phyloP scores from a whole-genome alignment of 53 echinoderm and acorn worm species.

The Glandiceps talaboti region DNA sequence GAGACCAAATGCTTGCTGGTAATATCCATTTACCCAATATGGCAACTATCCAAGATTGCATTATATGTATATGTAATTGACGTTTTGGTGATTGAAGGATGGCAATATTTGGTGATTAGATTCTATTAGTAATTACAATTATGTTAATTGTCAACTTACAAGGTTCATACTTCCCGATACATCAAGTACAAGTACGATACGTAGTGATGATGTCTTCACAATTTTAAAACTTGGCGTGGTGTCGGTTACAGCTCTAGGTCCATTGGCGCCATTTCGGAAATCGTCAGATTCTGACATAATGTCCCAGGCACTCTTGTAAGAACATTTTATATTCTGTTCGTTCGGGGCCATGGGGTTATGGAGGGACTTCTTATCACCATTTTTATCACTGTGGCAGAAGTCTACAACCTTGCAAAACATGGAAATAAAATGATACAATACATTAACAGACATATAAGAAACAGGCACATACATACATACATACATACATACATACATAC shows the following conservation, averaged over 20 bases:
- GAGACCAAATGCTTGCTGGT: background rate
- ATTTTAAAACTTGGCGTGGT: slow-evolving; percentile 17
- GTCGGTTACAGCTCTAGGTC: slow-evolving; percentile 1
- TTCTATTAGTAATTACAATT: background rate
- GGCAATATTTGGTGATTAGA: too few species aligned
- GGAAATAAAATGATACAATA: too few species aligned
- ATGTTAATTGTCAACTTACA: background rate
- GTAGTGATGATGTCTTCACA: slow-evolving; percentile 1
- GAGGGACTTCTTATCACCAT: background rate
- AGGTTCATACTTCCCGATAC: slow-evolving; percentile 17
- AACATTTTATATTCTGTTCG: slow-evolving; percentile 3
- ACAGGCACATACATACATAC: too few species aligned
- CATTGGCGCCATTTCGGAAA: background rate
- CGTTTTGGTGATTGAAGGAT: too few species aligned
- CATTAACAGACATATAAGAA: too few species aligned
- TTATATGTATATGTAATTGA: too few species aligned
- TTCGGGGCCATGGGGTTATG: slow-evolving; percentile 14
- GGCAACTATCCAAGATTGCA: too few species aligned
- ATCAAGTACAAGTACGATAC: slow-evolving; percentile 19
- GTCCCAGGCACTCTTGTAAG: slow-evolving; percentile 7
- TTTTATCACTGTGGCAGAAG: slow-evolving; percentile 3
- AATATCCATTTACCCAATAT: too few species aligned
- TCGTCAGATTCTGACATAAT: slow-evolving; percentile 13
- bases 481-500: background rate
- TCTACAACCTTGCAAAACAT: background rate